Conservation (phyloP, 1,140 invertebrate genomes). For the Brachionus koreanus region DNA sequence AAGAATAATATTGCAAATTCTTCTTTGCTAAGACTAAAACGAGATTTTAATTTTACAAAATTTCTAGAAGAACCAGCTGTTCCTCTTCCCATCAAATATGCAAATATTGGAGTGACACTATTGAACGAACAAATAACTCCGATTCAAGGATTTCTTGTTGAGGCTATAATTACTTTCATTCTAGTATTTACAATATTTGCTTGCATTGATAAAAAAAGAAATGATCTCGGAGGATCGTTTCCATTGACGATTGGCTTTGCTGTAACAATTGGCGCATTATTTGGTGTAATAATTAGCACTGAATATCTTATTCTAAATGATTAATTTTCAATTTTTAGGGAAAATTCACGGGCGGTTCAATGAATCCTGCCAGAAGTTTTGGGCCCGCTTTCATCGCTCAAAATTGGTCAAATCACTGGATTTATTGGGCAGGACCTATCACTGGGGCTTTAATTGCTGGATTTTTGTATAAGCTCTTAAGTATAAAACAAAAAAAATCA, state of each 20-base stretch:
- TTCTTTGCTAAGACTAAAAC: not conserved
- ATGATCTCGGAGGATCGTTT: constrained; percentile 75
- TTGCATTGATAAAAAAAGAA: constrained; percentile 72
- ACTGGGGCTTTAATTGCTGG: constrained; percentile 52
- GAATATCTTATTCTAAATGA: not conserved
- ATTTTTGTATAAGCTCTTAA: constrained; percentile 48
- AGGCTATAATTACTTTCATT: constrained; percentile 80
- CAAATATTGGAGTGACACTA: constrained; percentile 62
- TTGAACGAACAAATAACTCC: constrained; percentile 47
- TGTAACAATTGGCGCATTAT: constrained; percentile 75
- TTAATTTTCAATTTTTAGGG: constrained; percentile 46
- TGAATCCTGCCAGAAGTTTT: constrained; percentile 83
- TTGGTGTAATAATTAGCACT: constrained; percentile 55
- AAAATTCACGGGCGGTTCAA: constrained; percentile 60
- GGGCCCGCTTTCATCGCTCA: constrained; percentile 83
- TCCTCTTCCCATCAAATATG: not conserved
- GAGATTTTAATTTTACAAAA: constrained; percentile 2
- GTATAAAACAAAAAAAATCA: not conserved
- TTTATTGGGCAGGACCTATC: constrained; percentile 58
- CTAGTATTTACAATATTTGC: constrained; percentile 80
- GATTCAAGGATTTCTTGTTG: constrained; percentile 73
- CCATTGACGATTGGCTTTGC: constrained; percentile 79
- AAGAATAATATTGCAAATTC: not conserved
- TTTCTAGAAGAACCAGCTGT: not conserved
- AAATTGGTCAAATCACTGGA: constrained; percentile 83